Conservation (phyloP, 2,888 invertebrate species). For the Stenichneumon culpator region DNA sequence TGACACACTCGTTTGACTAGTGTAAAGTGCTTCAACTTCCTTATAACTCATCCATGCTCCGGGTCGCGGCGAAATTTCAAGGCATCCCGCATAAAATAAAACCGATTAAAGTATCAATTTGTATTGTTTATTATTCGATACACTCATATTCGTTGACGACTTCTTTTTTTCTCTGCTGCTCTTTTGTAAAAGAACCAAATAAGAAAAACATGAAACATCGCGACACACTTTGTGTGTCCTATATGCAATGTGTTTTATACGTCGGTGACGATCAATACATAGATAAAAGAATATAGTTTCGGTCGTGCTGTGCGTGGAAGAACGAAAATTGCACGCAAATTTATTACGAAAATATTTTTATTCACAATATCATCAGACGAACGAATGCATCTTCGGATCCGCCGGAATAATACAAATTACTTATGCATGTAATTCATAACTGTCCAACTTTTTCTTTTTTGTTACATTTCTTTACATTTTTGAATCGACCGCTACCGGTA, state of each 20-base stretch:
- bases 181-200: neutral
- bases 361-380: slow-evolving; percentile 50
- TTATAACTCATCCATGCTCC: too few species aligned
- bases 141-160: too few species aligned
- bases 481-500: neutral
- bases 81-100: too few species aligned
- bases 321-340: neutral
- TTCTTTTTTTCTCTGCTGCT: too few species aligned
- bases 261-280: neutral
- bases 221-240: too few species aligned
- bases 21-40: too few species aligned
- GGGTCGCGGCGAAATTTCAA: too few species aligned
- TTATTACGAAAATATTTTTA: slow-evolving; percentile 66
- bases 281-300: neutral
- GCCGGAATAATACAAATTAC: slow-evolving; percentile 53
- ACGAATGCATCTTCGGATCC: slow-evolving; percentile 23
- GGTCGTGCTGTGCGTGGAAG: neutral
- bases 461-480: slow-evolving; percentile 34
- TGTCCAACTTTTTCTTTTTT: slow-evolving; percentile 10
- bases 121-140: too few species aligned
- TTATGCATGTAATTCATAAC: slow-evolving; percentile 34
- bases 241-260: neutral
- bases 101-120: too few species aligned
- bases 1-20: too few species aligned
- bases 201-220: neutral